Evolutionary conservation across 2,888 invertebrate species (phyloP).

Genomic region (Ptychoptera contaminata): DNA sequence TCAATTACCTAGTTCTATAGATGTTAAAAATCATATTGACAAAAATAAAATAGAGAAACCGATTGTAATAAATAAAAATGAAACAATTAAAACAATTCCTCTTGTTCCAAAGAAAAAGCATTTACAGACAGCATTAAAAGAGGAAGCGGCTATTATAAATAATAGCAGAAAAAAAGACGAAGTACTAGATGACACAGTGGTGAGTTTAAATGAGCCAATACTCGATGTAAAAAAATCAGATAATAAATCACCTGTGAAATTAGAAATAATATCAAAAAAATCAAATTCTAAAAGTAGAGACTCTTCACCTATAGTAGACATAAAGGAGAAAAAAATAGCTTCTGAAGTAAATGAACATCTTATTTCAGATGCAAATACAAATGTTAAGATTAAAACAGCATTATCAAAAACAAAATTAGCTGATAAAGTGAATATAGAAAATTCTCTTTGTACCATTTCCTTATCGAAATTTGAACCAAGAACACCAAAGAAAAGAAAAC

Average conservation of each 20-base stretch:
- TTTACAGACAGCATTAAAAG: slow-evolving; percentile 2
- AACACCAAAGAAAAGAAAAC: slow-evolving; percentile 15
- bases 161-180: not conserved
- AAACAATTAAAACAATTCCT: not conserved
- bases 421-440: not conserved
- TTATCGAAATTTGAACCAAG: slow-evolving; percentile 3
- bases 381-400: not conserved
- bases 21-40: not conserved
- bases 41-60: not conserved
- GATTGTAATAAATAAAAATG: not conserved
- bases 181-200: not conserved
- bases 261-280: no score
- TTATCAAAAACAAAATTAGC: not conserved
- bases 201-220: no score
- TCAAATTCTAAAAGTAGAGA: not conserved
- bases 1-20: not conserved
- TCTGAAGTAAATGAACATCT: no score
- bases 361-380: not conserved
- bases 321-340: no score
- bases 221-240: no score
- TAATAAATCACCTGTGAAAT: no score
- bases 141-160: not conserved
- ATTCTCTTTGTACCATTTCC: not conserved
- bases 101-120: slow-evolving; percentile 1
- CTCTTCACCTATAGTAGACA: not conserved